A percentile compares a stretch with the other conserved stretches of the same genome.
Conservation (phyloP, 2,888 invertebrate genomes). For the Drosophila mayaguana region DNA sequence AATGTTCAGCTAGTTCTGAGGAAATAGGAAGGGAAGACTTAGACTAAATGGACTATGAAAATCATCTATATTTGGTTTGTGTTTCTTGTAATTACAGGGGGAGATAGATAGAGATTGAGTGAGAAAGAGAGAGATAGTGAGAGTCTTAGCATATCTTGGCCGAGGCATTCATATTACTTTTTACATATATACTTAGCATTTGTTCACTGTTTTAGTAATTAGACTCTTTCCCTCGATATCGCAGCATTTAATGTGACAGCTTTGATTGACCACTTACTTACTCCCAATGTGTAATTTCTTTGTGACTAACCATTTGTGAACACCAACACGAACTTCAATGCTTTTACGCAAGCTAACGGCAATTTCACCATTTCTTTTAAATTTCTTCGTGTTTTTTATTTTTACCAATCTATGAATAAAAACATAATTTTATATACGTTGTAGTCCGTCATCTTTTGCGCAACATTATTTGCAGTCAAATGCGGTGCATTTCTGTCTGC, state of each 20-base stretch:
- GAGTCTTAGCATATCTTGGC: background rate
- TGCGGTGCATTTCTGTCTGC: too few relatives aligned
- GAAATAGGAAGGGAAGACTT: background rate
- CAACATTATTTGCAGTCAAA: too few relatives aligned
- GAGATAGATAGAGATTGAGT: too few relatives aligned
- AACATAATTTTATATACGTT: background rate
- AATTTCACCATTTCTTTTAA: conserved; percentile 66
- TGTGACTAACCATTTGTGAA: conserved; percentile 9
- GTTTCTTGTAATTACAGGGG: background rate
- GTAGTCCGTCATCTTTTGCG: background rate
- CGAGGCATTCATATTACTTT: background rate
- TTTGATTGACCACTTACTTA: conserved; percentile 33
- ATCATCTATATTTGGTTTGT: background rate
- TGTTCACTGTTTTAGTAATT: background rate
- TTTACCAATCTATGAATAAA: conserved; percentile 25
- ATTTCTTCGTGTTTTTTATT: background rate
- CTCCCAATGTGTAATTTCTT: conserved; percentile 31
- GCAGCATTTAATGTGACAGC: conserved; percentile 19
- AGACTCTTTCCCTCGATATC: conserved; percentile 8
- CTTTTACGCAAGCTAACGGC: conserved; percentile 20
- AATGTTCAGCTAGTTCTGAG: background rate
- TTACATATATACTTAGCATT: background rate
- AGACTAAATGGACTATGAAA: background rate
- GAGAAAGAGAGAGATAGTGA: background rate
- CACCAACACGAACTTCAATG: conserved; percentile 20